Evolutionary conservation across 2,113 vertebrate genomes (phyloP).

Genomic region (Colossoma macropomum): DNA sequence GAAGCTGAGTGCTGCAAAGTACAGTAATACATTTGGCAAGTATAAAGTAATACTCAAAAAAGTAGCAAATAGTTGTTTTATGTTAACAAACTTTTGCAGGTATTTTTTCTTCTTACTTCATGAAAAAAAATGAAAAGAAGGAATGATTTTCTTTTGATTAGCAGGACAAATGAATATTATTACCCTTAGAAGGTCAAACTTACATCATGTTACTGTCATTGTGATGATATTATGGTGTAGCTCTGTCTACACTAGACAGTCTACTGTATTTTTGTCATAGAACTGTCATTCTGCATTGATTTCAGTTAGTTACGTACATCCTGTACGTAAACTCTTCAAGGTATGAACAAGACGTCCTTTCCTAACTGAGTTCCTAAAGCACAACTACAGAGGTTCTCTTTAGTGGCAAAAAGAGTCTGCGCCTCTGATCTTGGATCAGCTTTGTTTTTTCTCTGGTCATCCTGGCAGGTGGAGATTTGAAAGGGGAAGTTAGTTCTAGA

Average conservation of each 20-base stretch:
- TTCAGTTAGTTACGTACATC: conserved; percentile 32
- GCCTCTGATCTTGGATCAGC: conserved; percentile 26
- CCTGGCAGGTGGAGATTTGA: conserved; percentile 2
- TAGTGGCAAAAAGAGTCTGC: conserved; percentile 9
- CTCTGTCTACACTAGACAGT: background rate
- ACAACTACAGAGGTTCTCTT: background rate
- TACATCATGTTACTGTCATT: no score
- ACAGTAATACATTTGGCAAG: no score
- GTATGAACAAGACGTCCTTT: conserved; percentile 3
- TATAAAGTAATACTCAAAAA: no score
- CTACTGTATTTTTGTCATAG: background rate
- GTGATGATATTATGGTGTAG: no score
- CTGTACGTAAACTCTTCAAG: background rate
- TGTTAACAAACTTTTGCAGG: no score
- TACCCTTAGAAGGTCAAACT: no score
- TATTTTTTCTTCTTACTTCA: no score
- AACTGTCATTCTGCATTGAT: background rate
- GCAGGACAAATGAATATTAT: no score
- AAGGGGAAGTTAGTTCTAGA: conserved; percentile 34
- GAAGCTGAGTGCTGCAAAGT: no score
- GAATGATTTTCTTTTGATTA: no score
- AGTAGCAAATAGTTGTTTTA: no score
- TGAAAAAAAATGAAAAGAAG: no score
- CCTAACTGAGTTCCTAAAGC: background rate
- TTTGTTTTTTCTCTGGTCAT: conserved; percentile 20